phyloP scores from a whole-genome alignment of 2,888 invertebrate species.

The Limnephilus rhombicus region DNA sequence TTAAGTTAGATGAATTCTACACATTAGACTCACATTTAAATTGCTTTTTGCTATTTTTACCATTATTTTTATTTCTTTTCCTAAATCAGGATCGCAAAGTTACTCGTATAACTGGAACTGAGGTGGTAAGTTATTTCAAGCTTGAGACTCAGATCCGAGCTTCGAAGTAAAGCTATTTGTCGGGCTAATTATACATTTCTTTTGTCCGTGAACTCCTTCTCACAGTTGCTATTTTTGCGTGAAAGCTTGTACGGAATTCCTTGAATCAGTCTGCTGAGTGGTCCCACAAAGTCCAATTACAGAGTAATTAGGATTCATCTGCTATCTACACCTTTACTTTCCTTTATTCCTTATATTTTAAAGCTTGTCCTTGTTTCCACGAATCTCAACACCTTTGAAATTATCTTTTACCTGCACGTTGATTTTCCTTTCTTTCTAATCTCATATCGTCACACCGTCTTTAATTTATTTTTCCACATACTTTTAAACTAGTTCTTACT shows the following conservation, averaged over 20 bases:
- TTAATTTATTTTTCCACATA: background rate
- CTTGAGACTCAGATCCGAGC: background rate
- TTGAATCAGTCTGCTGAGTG: background rate
- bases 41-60: background rate
- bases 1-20: background rate
- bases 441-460: background rate
- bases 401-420: background rate
- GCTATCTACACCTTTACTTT: no score
- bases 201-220: background rate
- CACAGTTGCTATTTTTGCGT: background rate
- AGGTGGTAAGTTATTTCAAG: background rate
- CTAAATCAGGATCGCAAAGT: background rate
- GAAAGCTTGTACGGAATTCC: background rate
- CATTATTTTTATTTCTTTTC: background rate
- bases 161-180: conserved; percentile 1
- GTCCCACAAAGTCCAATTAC: background rate
- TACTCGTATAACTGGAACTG: background rate
- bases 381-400: no score
- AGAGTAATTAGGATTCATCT: background rate
- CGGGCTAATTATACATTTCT: background rate
- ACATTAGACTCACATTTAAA: background rate
- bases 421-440: background rate
- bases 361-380: no score
- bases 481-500: background rate
- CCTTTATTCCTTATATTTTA: no score